Base-by-base conservation (phyloP, 1,140 invertebrate genomes). In the Brachionus asplanchnoidis region DNA sequence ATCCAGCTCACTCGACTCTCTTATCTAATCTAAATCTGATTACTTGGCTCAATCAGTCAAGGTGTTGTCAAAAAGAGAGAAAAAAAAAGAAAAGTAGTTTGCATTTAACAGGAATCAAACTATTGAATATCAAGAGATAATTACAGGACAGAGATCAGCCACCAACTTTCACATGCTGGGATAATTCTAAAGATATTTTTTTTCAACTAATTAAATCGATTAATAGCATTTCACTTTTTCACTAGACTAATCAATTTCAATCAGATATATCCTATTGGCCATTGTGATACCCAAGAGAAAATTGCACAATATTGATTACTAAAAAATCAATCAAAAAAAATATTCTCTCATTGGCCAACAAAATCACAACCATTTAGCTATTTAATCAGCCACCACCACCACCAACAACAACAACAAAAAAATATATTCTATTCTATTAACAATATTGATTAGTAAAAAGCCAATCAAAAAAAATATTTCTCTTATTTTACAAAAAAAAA, bases 71-170 rank as follows among this genome's bases (percentile, higher is more conserved):
- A 23, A 17, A 5, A 20, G 32, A 36, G 32, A 36, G 32, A 36
- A 28, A 28, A n/a, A n/a, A n/a, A n/a, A 6, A 36, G 32, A 0
- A 36, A 60, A 60, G 20, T 60, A 60, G 5, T 26, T 73, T 42
- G 68, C 68, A 42, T 73, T 73, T 12, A 5, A 40, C 32, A 42
- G 68, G 36, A 73, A 73, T 73, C 44, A 73, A 44, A 73, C 12
- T 73, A 73, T 73, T 40, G 36, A 73, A 73, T 73, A 73, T 73
- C 68, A 73, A 73, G 2, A 73, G 68, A 73, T 73, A 73, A 73
- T 73, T 73, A 73, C 68, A 73, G 44, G 68, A 42, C 36, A 40
- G 32, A 32, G 66, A 68, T 68, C 66, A 68, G 66, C 66, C 2
- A 26, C 26, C 11, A 68, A 12, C 26, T 14, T 12, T 14, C 8